A percentile compares a stretch with the other conserved stretches of the same genome.
Conservation (phyloP, 2,888 invertebrate genomes). For the Onchidella celtica region DNA sequence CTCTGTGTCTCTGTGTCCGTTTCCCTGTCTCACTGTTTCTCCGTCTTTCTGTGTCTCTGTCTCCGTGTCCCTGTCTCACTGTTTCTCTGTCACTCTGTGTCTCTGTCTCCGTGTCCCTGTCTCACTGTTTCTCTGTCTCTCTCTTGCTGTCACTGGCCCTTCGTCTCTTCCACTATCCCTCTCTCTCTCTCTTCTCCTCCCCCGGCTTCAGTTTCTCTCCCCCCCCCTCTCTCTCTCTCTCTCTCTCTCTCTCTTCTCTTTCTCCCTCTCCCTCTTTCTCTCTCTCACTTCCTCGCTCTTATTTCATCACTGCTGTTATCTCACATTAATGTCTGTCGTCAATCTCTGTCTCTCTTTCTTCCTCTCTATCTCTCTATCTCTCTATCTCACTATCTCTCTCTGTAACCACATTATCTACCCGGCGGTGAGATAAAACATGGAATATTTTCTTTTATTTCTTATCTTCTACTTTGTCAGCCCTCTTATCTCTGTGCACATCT, state of each 20-base stretch:
- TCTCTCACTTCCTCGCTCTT: neutral
- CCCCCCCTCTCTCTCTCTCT: neutral
- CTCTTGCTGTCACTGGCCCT: neutral
- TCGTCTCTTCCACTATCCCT: neutral
- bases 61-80: neutral
- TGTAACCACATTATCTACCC: too few species aligned
- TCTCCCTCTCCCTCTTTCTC: neutral
- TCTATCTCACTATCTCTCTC: too few species aligned
- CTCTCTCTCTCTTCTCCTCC: neutral
- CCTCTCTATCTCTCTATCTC: neutral
- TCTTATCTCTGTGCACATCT: too few species aligned
- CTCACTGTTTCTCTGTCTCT: neutral
- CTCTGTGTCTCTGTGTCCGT: neutral
- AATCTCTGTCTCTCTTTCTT: conserved; percentile 4
- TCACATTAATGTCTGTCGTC: neutral
- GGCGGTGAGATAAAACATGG: too few species aligned
- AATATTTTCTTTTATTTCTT: too few species aligned
- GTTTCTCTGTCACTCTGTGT: neutral
- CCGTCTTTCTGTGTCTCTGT: neutral
- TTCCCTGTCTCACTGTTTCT: neutral
- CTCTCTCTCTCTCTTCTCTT: neutral
- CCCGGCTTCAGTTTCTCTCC: neutral
- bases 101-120: neutral
- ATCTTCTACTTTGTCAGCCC: too few species aligned
- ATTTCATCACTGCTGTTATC: neutral